Percentiles rank a stretch among this genome's conserved stretches.
These are phyloP conservation scores for Solenodon paradoxus DNA, from an alignment of 2,113 vertebrate genomes.

Conservation along the genomic window DNA sequence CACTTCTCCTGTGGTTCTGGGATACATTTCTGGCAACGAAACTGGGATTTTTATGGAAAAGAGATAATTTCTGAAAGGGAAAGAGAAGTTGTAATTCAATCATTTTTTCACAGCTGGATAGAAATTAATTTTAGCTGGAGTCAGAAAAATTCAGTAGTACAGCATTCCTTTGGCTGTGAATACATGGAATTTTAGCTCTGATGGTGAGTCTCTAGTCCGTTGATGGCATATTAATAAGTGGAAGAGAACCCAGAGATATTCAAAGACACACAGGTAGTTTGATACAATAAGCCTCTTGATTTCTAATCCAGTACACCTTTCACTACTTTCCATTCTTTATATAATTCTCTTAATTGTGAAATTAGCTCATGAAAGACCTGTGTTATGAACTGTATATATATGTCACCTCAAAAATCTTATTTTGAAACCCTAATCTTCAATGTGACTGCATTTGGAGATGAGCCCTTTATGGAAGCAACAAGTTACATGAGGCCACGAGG, in stretches of 20 bases:
- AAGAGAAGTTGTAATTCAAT: constrained; percentile 57
- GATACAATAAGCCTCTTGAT: not conserved
- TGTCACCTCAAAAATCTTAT: not conserved
- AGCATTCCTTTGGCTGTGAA: constrained; percentile 46
- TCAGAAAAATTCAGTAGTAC: constrained; percentile 54
- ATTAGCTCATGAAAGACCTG: not conserved
- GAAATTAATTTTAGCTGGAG: constrained; percentile 61
- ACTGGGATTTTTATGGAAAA: constrained; percentile 40
- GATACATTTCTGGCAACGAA: constrained; percentile 48
- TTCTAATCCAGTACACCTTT: not conserved
- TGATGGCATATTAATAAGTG: constrained; percentile 28
- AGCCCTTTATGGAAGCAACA: not conserved
- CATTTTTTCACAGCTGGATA: constrained; percentile 59
- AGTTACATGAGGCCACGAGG: not conserved
- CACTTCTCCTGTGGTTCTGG: not conserved
- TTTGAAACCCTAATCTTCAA: not conserved
- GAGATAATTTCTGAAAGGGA: constrained; percentile 46
- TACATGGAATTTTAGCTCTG: constrained; percentile 8
- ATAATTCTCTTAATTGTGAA: not conserved
- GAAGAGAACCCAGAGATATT: constrained; percentile 23
- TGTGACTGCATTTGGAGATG: not conserved
- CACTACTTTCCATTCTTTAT: not conserved
- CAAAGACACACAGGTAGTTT: not conserved
- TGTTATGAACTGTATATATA: not conserved
- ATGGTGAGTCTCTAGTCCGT: not conserved